Conservation (phyloP, 2,888 invertebrate genomes). For the Drosophila subsilvestris region DNA sequence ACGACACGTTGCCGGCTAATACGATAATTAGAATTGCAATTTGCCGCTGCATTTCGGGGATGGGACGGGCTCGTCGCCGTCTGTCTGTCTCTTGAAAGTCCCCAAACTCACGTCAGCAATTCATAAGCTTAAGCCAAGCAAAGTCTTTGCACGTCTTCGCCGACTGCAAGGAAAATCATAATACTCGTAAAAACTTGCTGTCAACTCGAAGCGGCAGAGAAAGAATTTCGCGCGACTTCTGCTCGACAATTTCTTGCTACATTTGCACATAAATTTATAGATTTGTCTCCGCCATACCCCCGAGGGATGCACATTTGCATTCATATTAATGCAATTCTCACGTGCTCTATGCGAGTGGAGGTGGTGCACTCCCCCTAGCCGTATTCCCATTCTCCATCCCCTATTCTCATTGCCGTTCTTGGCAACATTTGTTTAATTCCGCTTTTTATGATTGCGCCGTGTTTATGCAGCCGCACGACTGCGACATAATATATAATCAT, state of each 20-base stretch:
- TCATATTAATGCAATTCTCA: conserved; percentile 80
- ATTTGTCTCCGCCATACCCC: conserved; percentile 44
- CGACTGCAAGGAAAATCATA: conserved; percentile 46
- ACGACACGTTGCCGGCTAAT: conserved; percentile 80
- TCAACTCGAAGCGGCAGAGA: conserved; percentile 55
- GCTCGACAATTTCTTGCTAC: conserved; percentile 60
- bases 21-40: conserved; percentile 84
- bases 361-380: background rate
- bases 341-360: conserved; percentile 63
- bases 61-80: background rate
- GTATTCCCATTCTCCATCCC: no score
- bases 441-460: conserved; percentile 72
- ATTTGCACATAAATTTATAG: conserved; percentile 77
- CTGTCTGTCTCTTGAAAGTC: conserved; percentile 52
- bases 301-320: conserved; percentile 62
- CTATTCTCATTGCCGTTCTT: conserved; percentile 6
- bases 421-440: conserved; percentile 75
- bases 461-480: conserved; percentile 69
- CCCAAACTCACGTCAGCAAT: conserved; percentile 75
- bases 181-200: conserved; percentile 72
- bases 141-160: conserved; percentile 63
- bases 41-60: conserved; percentile 74
- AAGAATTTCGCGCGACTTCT: conserved; percentile 57
- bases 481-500: conserved; percentile 49
- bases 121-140: conserved; percentile 74